phyloP scores from a whole-genome alignment of 2,797 vertebrate genomes.

The Spinibarbus caldwelli region DNA sequence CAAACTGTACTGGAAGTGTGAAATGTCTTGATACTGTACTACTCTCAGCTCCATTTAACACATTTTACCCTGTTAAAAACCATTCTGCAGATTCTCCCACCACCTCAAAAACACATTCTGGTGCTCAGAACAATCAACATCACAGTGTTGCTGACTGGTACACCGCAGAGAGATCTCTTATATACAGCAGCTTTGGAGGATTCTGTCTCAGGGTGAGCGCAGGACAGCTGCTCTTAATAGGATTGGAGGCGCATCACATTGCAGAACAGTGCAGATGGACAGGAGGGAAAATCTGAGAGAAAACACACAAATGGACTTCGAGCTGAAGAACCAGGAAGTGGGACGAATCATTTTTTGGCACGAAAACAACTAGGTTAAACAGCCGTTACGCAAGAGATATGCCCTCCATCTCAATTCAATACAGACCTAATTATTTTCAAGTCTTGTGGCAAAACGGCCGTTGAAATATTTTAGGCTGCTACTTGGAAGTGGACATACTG shows the following conservation, averaged over 20 bases:
- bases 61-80: too few species aligned
- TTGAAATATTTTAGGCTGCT: constrained; percentile 29
- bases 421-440: constrained; percentile 40
- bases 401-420: constrained; percentile 30
- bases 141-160: too few species aligned
- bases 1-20: too few species aligned
- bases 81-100: too few species aligned
- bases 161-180: constrained; percentile 12
- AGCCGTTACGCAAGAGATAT: constrained; percentile 25
- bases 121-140: too few species aligned
- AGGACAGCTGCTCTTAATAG: constrained; percentile 48
- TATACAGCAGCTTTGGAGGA: constrained; percentile 19
- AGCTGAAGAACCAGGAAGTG: constrained; percentile 29
- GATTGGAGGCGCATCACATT: constrained; percentile 47
- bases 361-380: constrained; percentile 52
- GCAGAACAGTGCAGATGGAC: constrained; percentile 28
- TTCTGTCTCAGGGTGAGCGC: constrained; percentile 12
- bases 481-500: background rate
- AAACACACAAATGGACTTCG: constrained; percentile 19
- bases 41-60: too few species aligned
- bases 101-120: too few species aligned
- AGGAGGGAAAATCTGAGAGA: constrained; percentile 8
- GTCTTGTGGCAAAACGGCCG: constrained; percentile 9
- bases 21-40: too few species aligned
- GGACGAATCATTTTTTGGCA: constrained; percentile 44